Evolutionary conservation across 2,888 invertebrate species (phyloP).

Genomic region (Tyria jacobaeae): DNA sequence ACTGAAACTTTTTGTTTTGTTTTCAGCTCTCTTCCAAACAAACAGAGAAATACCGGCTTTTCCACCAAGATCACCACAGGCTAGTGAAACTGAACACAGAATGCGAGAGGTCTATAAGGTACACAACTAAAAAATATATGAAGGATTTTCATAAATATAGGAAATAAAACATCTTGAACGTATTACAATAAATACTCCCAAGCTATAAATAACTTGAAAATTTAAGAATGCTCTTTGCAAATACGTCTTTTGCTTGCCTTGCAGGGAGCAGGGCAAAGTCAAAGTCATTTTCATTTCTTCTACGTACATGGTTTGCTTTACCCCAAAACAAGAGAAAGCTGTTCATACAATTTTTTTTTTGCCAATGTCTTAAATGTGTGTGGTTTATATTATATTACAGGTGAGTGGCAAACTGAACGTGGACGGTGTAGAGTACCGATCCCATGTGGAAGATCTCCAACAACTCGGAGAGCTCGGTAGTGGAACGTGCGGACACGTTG

Average conservation of each 20-base stretch:
- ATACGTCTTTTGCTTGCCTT: too few species aligned
- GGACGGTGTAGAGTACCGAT: conserved; percentile 91
- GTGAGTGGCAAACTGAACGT: conserved; percentile 96
- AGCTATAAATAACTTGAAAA: too few species aligned
- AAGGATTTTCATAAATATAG: too few species aligned
- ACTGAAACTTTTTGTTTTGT: conserved; percentile 16
- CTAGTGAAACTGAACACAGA: conserved; percentile 92
- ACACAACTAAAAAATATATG: conserved; percentile 13
- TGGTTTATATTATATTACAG: too few species aligned
- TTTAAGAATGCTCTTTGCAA: too few species aligned
- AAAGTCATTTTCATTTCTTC: too few species aligned
- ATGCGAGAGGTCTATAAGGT: conserved; percentile 96
- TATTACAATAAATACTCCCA: too few species aligned
- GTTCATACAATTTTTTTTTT: background rate
- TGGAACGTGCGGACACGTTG: conserved; percentile 99
- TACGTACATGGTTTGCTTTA: background rate
- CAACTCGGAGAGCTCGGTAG: conserved; percentile 96
- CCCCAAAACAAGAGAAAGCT: background rate
- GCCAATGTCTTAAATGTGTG: background rate
- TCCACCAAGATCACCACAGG: conserved; percentile 86
- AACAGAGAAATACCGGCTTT: conserved; percentile 85
- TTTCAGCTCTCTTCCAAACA: conserved; percentile 65
- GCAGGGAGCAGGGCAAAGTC: too few species aligned
- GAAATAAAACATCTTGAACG: too few species aligned
- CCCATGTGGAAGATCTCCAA: conserved; percentile 93